Base-by-base conservation (phyloP, 2,888 invertebrate genomes). In the Idaea aversata region DNA sequence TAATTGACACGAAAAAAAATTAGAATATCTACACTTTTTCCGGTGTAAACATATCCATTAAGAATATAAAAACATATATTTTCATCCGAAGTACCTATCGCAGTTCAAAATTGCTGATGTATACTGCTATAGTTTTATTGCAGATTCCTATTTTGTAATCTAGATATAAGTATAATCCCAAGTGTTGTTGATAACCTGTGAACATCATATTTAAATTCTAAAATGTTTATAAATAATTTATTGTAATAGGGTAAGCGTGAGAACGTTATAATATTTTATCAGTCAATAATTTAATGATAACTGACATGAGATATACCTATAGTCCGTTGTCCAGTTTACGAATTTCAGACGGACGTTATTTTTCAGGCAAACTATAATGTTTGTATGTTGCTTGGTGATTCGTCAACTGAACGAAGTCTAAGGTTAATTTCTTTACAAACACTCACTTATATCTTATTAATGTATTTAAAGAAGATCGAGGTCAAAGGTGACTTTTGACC, bases 111-210 rank as follows among this genome's bases (percentile, higher is more conserved):
- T 73, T 74, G 72, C 70, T 66, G 70, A 61, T 67, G 25, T 57
- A 65, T 67, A 34, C 70, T 73, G 67, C 71, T 74, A 70, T 73
- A 77, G 68, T 81, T 84, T 85, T 87, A 91, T 92, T 92, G 92
- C 92, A 92, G 92, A 92, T 92, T 92, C 92, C 91, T 92, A 87
- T 88, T 88, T 90, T 90, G 79, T 90, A 87, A 85, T 77, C 73
- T 91, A 90, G 87, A 76, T 87, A 68, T 90, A 91, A 90, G 90
- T 78, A 84, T 88, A 86, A 88, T 80, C 81, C 82, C 82, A 81
- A 79, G 79, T 76, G 74, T 77, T 75, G 74, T 72, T 75, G 68
- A 72, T 25, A 68, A 66, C 68, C 64, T 71, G 64, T 77, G 72
- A 65, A 67, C 62, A 78, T 79, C 72, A 76, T 82, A 77, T 77